phyloP scores from a whole-genome alignment of 2,888 invertebrate genomes.

The Chloroclysta siterata region DNA sequence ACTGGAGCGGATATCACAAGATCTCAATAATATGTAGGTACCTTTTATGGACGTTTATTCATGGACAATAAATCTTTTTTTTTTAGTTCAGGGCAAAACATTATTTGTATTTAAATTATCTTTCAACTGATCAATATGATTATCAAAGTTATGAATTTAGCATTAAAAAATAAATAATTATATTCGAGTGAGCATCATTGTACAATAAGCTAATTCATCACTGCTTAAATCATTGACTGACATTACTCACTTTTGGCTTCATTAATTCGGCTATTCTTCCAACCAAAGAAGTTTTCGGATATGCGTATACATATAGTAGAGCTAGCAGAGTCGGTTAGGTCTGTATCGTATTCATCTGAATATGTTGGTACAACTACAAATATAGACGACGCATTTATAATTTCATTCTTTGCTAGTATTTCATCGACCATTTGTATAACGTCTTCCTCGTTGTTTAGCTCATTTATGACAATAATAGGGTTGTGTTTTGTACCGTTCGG shows the following conservation, averaged over 20 bases:
- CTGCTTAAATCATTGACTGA: too few species aligned
- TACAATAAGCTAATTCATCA: too few species aligned
- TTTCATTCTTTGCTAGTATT: conserved; percentile 43
- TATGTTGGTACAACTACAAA: conserved; percentile 53
- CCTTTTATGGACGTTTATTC: too few species aligned
- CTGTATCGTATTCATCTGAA: conserved; percentile 46
- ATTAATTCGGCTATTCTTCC: conserved; percentile 30
- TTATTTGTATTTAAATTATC: too few species aligned
- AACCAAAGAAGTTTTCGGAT: conserved; percentile 44
- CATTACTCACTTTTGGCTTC: conserved; percentile 39
- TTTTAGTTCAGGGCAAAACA: too few species aligned
- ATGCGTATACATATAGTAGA: conserved; percentile 53
- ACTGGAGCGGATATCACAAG: too few species aligned
- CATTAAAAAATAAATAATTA: too few species aligned
- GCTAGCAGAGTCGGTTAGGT: conserved; percentile 36
- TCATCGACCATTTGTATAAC: conserved; percentile 47
- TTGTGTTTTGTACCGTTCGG: conserved; percentile 19
- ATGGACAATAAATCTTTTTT: too few species aligned
- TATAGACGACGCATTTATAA: conserved; percentile 52
- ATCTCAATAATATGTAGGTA: too few species aligned
- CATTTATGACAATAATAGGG: conserved; percentile 45
- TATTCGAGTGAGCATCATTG: too few species aligned
- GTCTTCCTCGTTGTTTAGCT: conserved; percentile 44
- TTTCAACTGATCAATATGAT: too few species aligned
- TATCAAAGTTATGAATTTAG: too few species aligned